Percentiles rank a stretch among this genome's conserved stretches.
Conservation (phyloP, 2,797 vertebrate species). For the Chelmon rostratus region DNA sequence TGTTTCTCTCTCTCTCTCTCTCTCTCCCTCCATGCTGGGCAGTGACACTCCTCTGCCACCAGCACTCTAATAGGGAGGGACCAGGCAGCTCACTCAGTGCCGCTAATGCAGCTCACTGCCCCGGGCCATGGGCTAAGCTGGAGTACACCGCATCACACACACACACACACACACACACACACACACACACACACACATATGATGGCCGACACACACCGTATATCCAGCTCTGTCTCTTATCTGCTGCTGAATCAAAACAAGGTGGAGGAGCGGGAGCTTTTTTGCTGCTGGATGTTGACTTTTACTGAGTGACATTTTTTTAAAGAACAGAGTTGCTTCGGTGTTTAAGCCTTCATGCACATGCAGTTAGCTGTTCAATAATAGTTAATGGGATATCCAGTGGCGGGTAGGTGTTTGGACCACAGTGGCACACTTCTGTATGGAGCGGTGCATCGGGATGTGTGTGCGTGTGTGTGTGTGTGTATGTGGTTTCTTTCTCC, state of each 20-base stretch:
- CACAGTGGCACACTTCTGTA: slow-evolving; percentile 56
- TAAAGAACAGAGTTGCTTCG: slow-evolving; percentile 29
- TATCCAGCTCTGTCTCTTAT: slow-evolving; percentile 50
- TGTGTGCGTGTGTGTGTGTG: slow-evolving; percentile 56
- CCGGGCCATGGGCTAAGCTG: slow-evolving; percentile 81
- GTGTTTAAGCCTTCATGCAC: slow-evolving; percentile 35
- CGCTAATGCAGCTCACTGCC: slow-evolving; percentile 85
- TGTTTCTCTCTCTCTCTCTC: slow-evolving; percentile 29
- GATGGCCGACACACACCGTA: slow-evolving; percentile 56
- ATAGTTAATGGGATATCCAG: slow-evolving; percentile 51
- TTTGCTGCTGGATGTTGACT: slow-evolving; percentile 46
- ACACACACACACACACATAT: slow-evolving; percentile 47
- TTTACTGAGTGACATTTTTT: slow-evolving; percentile 26
- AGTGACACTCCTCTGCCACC: slow-evolving; percentile 86
- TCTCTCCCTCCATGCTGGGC: slow-evolving; percentile 56
- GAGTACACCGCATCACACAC: slow-evolving; percentile 65
- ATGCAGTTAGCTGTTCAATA: slow-evolving; percentile 50
- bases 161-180: slow-evolving; percentile 54
- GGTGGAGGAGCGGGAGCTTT: slow-evolving; percentile 23
- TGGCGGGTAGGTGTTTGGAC: slow-evolving; percentile 65
- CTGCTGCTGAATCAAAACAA: slow-evolving; percentile 65
- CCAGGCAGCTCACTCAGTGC: slow-evolving; percentile 81
- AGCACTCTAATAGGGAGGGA: slow-evolving; percentile 86
- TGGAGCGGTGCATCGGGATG: slow-evolving; percentile 49
- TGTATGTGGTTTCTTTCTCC: slow-evolving; percentile 69